Evolutionary conservation across 35 echinoderm and acorn worm species (phyloP), one percentile per base, ranked within the genome.

Genomic region (Strongylocentrotus purpuratus): DNA sequence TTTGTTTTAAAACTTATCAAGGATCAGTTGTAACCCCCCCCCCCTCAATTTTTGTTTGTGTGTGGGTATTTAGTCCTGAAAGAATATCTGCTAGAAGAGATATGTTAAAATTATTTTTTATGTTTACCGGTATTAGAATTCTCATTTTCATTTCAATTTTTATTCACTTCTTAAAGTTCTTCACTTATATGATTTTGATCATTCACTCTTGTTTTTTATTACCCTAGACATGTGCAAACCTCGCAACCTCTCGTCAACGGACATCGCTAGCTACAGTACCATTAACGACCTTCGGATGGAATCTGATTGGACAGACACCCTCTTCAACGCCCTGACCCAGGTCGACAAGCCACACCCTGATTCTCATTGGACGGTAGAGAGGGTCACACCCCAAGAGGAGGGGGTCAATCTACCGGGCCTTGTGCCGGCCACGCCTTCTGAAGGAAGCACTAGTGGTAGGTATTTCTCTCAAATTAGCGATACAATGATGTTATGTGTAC

Each of bases 181-280:
- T 55, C 50, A 55, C 15, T 86, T 31, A 33, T 33, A 18, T 86
- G 3, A 86, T 86, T 31, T 86, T 33, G 9, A 31, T 22, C 85
- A 31, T 86, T 2, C 85, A 86, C n/a, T 11, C 85, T 22, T 1
- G 6, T 33, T 86, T 48, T 31, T 33, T 33, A 86, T 52, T 28
- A 55, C 86, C 25, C 33, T 22, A 97, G 96, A 91, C 46, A 85
- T 97, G 55, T 97, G 96, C 94, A 97, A 97, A 89, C 94, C 92
- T 11, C 94, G 93, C 48, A 96, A 97, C 71, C 15, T 58, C 4
- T 70, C 92, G 25, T 48, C 65, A 11, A 92, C 92, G 17, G 91
- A 93, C 33, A 94, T 94, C 13, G 88, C 96, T 31, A 88, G 94
- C 33, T 92, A 86, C 32, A 97, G 96, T 47, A 95, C 96, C 94